Evolutionary conservation across 1,140 invertebrate species (phyloP).

Genomic region (Aphidius ervi): DNA sequence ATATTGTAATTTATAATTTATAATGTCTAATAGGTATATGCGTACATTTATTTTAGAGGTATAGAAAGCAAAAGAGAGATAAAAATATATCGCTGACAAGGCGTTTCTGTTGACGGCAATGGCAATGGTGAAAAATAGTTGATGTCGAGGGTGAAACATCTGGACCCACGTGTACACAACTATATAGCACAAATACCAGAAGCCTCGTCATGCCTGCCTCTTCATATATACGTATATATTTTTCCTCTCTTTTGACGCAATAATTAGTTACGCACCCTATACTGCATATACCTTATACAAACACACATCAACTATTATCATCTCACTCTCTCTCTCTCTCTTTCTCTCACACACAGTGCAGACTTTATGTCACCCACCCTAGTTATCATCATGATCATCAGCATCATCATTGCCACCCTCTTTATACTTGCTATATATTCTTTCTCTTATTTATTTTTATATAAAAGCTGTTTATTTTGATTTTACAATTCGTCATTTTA

Average conservation of each 20-base stretch:
- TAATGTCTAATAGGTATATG: no score
- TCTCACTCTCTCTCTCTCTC: no score
- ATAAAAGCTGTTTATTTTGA: no score
- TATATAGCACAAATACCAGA: constrained; percentile 18
- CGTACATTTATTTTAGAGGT: no score
- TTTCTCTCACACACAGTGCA: no score
- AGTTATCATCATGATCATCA: no score
- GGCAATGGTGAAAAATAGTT: not conserved
- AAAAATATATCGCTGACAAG: constrained; percentile 12
- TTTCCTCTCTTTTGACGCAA: constrained; percentile 7
- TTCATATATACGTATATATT: not conserved
- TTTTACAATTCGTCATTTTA: no score
- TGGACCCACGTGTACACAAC: constrained; percentile 22
- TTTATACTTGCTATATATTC: constrained; percentile 15
- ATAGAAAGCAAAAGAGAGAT: no score
- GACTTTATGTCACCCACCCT: constrained; percentile 7
- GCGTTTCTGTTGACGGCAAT: constrained; percentile 19
- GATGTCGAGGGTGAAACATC: constrained; percentile 19
- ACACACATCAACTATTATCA: no score
- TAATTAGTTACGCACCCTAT: constrained; percentile 21
- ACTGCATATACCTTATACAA: no score
- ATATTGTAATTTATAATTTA: no score
- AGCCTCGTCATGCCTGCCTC: constrained; percentile 15
- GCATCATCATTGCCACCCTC: constrained; percentile 6
- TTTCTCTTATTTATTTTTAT: not conserved